Conservation (phyloP, 2,888 invertebrate species). For the Euclidia mi region DNA sequence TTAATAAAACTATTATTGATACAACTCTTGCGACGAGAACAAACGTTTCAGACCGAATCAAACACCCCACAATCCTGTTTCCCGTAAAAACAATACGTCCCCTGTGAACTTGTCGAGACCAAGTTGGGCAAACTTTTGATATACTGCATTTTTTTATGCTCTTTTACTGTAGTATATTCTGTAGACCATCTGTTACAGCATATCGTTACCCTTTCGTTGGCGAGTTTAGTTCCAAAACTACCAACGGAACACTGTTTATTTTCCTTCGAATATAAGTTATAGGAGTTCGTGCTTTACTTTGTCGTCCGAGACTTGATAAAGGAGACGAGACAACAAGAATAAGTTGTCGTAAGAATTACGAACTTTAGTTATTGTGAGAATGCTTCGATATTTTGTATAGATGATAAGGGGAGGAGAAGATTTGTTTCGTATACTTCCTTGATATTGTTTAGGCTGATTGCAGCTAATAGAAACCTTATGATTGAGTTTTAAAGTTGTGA, state of each 20-base stretch:
- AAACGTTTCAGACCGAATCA: no score
- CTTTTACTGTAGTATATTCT: constrained; percentile 34
- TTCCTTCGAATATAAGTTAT: constrained; percentile 34
- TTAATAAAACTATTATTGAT: no score
- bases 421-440: no score
- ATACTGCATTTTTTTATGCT: constrained; percentile 57
- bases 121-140: constrained; percentile 56
- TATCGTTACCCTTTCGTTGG: constrained; percentile 34
- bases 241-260: constrained; percentile 42
- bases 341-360: constrained; percentile 14
- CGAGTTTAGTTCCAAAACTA: constrained; percentile 35
- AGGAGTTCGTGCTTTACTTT: constrained; percentile 13
- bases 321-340: constrained; percentile 7
- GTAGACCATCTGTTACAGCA: constrained; percentile 45
- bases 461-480: no score
- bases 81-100: constrained; percentile 27
- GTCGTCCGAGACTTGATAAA: constrained; percentile 7
- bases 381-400: not conserved
- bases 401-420: not conserved
- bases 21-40: no score
- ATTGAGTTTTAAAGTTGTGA: no score
- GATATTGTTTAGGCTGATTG: no score
- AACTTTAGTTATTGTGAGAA: not conserved
- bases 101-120: constrained; percentile 39
- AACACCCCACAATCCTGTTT: no score